A percentile compares a stretch with the other conserved stretches of the same genome.
Evolutionary conservation across 2,888 invertebrate genomes (phyloP).

Genomic region (Eupeodes luniger): DNA sequence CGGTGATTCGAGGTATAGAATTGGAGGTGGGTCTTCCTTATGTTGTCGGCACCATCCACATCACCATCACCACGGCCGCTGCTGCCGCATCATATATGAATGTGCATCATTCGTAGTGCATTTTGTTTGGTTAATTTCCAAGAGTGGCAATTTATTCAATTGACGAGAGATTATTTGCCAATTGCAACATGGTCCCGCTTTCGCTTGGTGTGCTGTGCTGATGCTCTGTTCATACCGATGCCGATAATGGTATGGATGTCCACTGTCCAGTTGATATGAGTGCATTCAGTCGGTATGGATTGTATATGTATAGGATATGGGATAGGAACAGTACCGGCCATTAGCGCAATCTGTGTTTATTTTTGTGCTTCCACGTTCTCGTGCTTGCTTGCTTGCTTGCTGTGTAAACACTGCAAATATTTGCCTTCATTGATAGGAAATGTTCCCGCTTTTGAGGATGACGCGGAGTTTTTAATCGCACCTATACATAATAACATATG

Average conservation of each 20-base stretch:
- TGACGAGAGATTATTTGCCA: conserved; percentile 72
- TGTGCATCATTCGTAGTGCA: conserved; percentile 26
- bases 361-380: conserved; percentile 76
- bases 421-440: conserved; percentile 52
- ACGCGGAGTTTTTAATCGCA: conserved; percentile 16
- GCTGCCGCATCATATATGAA: not conserved
- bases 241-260: not conserved
- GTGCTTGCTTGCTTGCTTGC: conserved; percentile 42
- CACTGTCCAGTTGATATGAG: conserved; percentile 17
- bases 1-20: not conserved
- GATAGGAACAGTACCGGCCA: conserved; percentile 56
- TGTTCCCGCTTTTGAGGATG: conserved; percentile 48
- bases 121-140: conserved; percentile 73
- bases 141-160: conserved; percentile 75
- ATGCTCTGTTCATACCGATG: not conserved
- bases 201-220: conserved; percentile 18
- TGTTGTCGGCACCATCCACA: not conserved
- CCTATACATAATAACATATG: not conserved
- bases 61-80: too few relatives aligned
- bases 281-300: not conserved
- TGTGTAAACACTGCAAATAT: conserved; percentile 65
- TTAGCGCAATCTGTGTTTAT: conserved; percentile 70
- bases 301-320: not conserved
- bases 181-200: conserved; percentile 59
- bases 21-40: not conserved